A percentile compares a stretch with the other conserved stretches of the same genome.
phyloP scores from a whole-genome alignment of 2,113 vertebrate genomes.

The Dinomys branickii region DNA sequence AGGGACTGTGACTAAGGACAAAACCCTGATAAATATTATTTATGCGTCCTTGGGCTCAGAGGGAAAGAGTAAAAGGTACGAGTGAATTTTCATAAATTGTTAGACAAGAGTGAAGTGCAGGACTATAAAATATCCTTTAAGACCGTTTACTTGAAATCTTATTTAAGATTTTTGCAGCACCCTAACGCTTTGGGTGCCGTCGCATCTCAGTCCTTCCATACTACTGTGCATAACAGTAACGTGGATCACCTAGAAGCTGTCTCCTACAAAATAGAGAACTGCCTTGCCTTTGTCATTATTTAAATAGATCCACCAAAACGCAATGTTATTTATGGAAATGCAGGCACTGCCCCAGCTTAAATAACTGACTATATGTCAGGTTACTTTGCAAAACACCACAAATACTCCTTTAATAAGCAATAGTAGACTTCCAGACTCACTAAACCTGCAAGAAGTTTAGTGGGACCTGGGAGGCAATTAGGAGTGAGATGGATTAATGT shows the following conservation, averaged over 20 bases:
- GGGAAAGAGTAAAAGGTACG: neutral
- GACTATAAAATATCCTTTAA: conserved; percentile 25
- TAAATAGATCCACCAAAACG: conserved; percentile 38
- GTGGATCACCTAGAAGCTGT: conserved; percentile 26
- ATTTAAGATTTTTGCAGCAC: conserved; percentile 54
- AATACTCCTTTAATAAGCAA: neutral
- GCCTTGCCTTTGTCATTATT: conserved; percentile 45
- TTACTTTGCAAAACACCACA: conserved; percentile 33
- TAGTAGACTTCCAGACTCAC: conserved; percentile 46
- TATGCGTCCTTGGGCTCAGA: conserved; percentile 47
- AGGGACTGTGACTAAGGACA: conserved; percentile 72
- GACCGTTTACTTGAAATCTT: conserved; percentile 41
- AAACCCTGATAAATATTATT: conserved; percentile 63
- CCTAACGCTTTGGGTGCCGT: neutral
- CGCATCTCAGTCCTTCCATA: neutral
- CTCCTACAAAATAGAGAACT: conserved; percentile 21
- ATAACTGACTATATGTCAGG: neutral
- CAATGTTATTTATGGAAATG: conserved; percentile 52
- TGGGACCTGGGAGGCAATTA: neutral
- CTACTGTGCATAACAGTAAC: neutral
- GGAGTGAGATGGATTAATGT: conserved; percentile 12
- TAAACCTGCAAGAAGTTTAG: neutral
- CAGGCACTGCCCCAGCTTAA: neutral
- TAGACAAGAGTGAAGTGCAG: neutral
- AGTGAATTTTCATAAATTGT: conserved; percentile 58